Conservation (phyloP, 2,888 invertebrate genomes). For the Eupsilia transversa region DNA sequence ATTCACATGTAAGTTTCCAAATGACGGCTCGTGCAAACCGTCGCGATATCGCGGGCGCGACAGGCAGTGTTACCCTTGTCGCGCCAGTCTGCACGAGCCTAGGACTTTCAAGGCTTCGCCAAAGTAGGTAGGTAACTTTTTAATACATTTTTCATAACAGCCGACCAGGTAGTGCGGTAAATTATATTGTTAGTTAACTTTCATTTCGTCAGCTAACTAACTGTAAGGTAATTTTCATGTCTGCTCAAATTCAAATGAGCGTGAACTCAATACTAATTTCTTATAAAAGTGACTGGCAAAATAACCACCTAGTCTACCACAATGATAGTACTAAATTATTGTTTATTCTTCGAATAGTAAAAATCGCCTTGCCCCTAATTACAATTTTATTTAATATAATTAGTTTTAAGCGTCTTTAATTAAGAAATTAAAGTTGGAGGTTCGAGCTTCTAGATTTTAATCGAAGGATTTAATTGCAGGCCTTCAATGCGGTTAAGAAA, state of each 20-base stretch:
- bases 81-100: too few relatives aligned
- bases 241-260: slow-evolving; percentile 25
- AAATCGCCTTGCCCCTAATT: neutral
- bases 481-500: neutral
- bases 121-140: neutral
- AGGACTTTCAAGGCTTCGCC: neutral
- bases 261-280: slow-evolving; percentile 9
- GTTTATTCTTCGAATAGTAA: neutral
- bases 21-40: too few relatives aligned
- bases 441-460: neutral
- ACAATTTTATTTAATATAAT: slow-evolving; percentile 1
- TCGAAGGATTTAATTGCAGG: slow-evolving; percentile 13
- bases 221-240: slow-evolving; percentile 33
- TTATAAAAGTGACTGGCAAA: neutral
- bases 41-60: too few relatives aligned
- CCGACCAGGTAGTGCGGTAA: slow-evolving; percentile 5
- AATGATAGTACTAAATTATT: neutral
- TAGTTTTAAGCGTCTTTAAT: neutral
- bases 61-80: too few relatives aligned
- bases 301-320: too few relatives aligned
- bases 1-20: neutral
- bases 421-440: neutral
- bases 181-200: slow-evolving; percentile 3
- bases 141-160: slow-evolving; percentile 8
- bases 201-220: slow-evolving; percentile 28